Percentiles rank a stretch among this genome's conserved stretches.
These are phyloP conservation scores for Nothoprocta perdicaria DNA, from an alignment of 2,113 vertebrate genomes.

Conservation along the genomic window DNA sequence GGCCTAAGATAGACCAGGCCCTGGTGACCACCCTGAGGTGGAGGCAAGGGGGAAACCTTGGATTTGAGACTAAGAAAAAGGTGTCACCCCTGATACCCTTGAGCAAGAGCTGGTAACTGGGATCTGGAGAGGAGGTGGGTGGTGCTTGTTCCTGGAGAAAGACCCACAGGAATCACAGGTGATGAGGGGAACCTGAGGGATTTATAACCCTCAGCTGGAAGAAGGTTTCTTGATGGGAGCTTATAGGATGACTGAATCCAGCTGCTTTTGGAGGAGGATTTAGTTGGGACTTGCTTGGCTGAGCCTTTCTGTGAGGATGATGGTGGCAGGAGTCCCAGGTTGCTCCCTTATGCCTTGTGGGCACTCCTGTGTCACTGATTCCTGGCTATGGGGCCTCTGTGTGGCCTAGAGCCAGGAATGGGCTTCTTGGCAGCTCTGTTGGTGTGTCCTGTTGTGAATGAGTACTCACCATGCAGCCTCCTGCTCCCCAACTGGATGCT, in stretches of 20 bases:
- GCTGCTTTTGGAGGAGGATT: no score
- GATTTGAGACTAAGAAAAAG: neutral
- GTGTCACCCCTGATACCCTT: neutral
- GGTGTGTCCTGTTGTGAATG: no score
- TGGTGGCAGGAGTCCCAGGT: no score
- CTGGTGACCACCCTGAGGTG: neutral
- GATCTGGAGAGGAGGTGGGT: neutral
- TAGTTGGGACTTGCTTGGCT: no score
- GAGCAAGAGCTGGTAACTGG: neutral
- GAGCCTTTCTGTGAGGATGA: no score
- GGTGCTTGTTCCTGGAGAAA: neutral
- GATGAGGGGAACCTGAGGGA: neutral
- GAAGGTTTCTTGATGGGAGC: neutral
- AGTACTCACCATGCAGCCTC: no score
- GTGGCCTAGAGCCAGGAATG: no score
- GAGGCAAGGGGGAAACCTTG: neutral
- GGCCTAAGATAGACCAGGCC: neutral
- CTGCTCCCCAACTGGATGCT: no score
- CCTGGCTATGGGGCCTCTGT: no score
- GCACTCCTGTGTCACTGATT: no score
- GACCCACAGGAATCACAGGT: neutral
- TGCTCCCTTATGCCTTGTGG: no score
- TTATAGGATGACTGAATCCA: neutral
- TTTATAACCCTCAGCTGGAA: neutral
- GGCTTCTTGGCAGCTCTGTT: no score